Base-by-base conservation (phyloP, 2,888 invertebrate species). In the Tribolium freemani region DNA sequence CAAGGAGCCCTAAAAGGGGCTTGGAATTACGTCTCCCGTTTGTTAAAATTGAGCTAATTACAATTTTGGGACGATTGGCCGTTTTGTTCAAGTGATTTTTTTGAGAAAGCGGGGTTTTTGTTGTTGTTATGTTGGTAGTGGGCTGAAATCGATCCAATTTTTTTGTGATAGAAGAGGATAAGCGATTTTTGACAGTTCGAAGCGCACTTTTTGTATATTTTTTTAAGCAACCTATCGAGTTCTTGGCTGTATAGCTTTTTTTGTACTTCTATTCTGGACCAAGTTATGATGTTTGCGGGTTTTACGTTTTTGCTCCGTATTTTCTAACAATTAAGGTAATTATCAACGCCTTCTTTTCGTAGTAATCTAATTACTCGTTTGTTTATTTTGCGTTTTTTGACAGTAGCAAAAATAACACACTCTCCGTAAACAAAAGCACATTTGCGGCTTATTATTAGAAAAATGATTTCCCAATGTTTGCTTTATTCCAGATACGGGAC, bases 201-300 rank as follows among this genome's bases (percentile, higher is more conserved):
- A 82, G 82, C 83, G 82, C 82, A 82, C 81, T 83, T 84, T 84
- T 84, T 84, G 83, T 83, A 83, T 83, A 82, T 83, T 83, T 84
- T 84, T 84, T 83, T 82, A 78, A 77, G 76, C 60, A 79, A 78
- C 76, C 77, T 77, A 77, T 79, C 79, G 77, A 79, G 80, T 80
- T 80, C 77, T 78, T 75, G 77, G 70, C 78, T 77, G 78, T 77
- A 69, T 76, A 75, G 76, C 74, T 79, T 82, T 82, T 81, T 83
- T 81, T 80, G 76, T 77, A 73, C 71, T 73, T 79, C 81, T 81
- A 81, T 82, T 82, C 79, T 77, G 75, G 79, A 78, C 78, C 76
- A 71, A 56, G 51, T 16, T 66, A 64, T 51, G 58, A 71, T 74
- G 71, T 71, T 69, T 68, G 68, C 31, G 45, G 51, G 20, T 51